Conservation (phyloP, 2,797 vertebrate genomes). For the Danionella dracula region DNA sequence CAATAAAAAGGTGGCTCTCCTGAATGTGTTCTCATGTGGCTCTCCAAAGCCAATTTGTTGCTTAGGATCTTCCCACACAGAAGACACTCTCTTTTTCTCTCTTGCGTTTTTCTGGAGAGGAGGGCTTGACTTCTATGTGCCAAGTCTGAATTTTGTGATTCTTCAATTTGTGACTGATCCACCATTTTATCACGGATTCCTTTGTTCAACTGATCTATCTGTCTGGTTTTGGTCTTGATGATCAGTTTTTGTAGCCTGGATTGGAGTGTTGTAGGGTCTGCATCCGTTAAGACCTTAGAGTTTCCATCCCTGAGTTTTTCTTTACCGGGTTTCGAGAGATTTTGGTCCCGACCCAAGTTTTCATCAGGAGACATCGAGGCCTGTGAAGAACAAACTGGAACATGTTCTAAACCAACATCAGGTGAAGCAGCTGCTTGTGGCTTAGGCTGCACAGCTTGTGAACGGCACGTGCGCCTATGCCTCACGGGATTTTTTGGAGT, state of each 20-base stretch:
- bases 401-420: neutral
- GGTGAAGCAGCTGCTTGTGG: slow-evolving; percentile 29
- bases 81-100: slow-evolving; percentile 62
- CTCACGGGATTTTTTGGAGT: slow-evolving; percentile 20
- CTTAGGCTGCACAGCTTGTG: slow-evolving; percentile 28
- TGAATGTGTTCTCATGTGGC: slow-evolving; percentile 63
- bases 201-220: slow-evolving; percentile 7
- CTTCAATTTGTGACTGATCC: slow-evolving; percentile 4
- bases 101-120: neutral
- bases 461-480: slow-evolving; percentile 20
- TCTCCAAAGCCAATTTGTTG: slow-evolving; percentile 60
- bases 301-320: slow-evolving; percentile 1
- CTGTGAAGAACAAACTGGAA: neutral
- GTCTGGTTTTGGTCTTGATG: slow-evolving; percentile 26
- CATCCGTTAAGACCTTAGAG: neutral
- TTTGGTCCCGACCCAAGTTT: slow-evolving; percentile 4
- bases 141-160: neutral
- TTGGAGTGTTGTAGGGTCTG: slow-evolving; percentile 5
- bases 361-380: slow-evolving; percentile 2
- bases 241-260: slow-evolving; percentile 25
- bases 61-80: slow-evolving; percentile 65
- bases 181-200: neutral
- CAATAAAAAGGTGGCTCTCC: slow-evolving; percentile 61
- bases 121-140: neutral
- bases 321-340: slow-evolving; percentile 9